A percentile compares a stretch with the other conserved stretches of the same genome.
These are phyloP conservation scores for Dysmachus trigonus DNA, from an alignment of 2,888 invertebrate genomes.

Conservation along the genomic window DNA sequence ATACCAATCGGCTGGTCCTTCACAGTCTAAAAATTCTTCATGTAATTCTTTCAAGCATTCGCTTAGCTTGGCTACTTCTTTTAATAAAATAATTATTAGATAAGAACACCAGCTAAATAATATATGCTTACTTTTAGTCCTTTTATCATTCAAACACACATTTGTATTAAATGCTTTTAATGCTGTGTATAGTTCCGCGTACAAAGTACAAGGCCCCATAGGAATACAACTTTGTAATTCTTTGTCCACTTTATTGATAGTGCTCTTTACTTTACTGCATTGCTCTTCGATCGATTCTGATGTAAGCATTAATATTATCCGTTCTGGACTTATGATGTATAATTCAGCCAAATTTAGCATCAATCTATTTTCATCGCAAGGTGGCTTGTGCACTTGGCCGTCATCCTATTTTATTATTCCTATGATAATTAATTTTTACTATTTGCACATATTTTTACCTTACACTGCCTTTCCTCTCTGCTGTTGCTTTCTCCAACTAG, in stretches of 20 bases:
- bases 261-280: constrained; percentile 55
- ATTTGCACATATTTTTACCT: not conserved
- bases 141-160: constrained; percentile 58
- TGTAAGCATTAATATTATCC: constrained; percentile 65
- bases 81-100: not conserved
- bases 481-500: not conserved
- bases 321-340: constrained; percentile 67
- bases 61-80: constrained; percentile 59
- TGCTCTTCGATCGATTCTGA: constrained; percentile 59
- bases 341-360: constrained; percentile 66
- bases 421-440: not conserved
- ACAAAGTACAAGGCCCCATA: constrained; percentile 63
- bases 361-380: constrained; percentile 64
- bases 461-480: not conserved
- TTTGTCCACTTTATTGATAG: constrained; percentile 61
- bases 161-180: constrained; percentile 62
- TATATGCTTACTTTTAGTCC: constrained; percentile 47
- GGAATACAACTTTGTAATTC: constrained; percentile 63
- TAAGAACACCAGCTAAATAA: too few species aligned
- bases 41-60: constrained; percentile 64
- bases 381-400: constrained; percentile 34
- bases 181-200: constrained; percentile 64
- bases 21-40: constrained; percentile 66
- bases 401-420: not conserved
- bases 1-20: constrained; percentile 68